Percentiles rank a stretch among this genome's conserved stretches.
phyloP scores from a whole-genome alignment of 1,140 invertebrate species.

The Hetaerina americana region DNA sequence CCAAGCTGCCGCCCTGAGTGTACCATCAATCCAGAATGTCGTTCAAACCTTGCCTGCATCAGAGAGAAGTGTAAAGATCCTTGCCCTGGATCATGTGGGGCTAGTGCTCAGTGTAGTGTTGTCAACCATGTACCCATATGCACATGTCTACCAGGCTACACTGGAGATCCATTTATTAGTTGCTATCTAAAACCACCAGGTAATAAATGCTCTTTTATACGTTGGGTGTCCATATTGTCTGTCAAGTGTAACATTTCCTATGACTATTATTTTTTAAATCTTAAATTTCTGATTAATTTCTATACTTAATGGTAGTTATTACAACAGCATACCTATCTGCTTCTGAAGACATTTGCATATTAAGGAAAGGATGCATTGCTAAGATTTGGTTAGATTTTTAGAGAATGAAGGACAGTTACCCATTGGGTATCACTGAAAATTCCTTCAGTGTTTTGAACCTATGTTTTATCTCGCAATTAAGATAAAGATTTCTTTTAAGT shows the following conservation, averaged over 20 bases:
- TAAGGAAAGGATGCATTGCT: too few species aligned
- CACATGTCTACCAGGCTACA: constrained; percentile 38
- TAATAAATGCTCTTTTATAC: constrained; percentile 22
- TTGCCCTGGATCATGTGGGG: constrained; percentile 58
- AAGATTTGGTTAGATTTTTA: too few species aligned
- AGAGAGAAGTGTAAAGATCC: constrained; percentile 58
- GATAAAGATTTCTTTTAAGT: too few species aligned
- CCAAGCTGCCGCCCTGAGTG: constrained; percentile 61
- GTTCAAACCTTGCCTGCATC: constrained; percentile 52
- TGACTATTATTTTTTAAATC: not conserved
- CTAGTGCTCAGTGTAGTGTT: constrained; percentile 40
- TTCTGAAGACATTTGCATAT: too few species aligned
- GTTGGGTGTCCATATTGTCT: not conserved
- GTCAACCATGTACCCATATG: constrained; percentile 42
- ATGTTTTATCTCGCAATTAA: too few species aligned
- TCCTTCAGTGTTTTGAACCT: too few species aligned
- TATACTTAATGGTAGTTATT: too few species aligned
- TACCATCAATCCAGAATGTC: constrained; percentile 56
- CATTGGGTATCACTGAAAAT: too few species aligned
- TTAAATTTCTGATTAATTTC: too few species aligned
- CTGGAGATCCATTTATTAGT: constrained; percentile 42
- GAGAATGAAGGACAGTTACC: too few species aligned
- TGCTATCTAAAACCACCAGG: constrained; percentile 33
- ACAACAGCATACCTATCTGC: too few species aligned
- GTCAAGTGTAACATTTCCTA: not conserved